Evolutionary conservation across 2,888 invertebrate species (phyloP).

Genomic region (Acheta domesticus): DNA sequence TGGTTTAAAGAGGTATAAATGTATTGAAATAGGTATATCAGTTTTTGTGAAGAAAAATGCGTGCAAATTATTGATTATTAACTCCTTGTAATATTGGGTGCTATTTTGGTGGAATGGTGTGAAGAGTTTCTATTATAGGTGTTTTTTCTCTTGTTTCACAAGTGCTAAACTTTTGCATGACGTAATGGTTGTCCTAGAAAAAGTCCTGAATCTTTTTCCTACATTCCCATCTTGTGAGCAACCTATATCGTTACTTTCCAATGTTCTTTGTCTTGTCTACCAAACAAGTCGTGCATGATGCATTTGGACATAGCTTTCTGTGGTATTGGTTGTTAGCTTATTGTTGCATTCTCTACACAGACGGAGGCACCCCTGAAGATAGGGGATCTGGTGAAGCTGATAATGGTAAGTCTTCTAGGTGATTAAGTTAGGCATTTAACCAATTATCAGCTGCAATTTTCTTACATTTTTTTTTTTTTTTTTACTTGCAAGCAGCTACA

Average conservation of each 20-base stretch:
- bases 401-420: conserved; percentile 29
- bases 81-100: too few species aligned
- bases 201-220: too few species aligned
- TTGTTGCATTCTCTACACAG: conserved; percentile 33
- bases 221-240: too few species aligned
- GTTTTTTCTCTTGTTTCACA: too few species aligned
- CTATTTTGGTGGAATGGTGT: too few species aligned
- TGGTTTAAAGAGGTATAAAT: conserved; percentile 9
- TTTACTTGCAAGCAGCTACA: conserved; percentile 29
- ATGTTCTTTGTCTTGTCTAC: too few species aligned
- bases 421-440: conserved; percentile 18
- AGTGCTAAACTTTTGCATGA: too few species aligned
- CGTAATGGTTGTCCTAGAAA: too few species aligned
- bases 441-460: background rate
- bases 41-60: background rate
- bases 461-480: conserved; percentile 21
- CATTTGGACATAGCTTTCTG: background rate
- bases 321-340: conserved; percentile 30
- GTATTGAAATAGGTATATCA: background rate
- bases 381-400: conserved; percentile 30
- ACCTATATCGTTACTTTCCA: too few species aligned
- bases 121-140: too few species aligned
- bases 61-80: too few species aligned
- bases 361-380: conserved; percentile 33
- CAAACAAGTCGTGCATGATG: too few species aligned